These are phyloP conservation scores for Sinocyclocheilus maitianheensis DNA, from an alignment of 2,113 vertebrate genomes.

Conservation along the genomic window DNA sequence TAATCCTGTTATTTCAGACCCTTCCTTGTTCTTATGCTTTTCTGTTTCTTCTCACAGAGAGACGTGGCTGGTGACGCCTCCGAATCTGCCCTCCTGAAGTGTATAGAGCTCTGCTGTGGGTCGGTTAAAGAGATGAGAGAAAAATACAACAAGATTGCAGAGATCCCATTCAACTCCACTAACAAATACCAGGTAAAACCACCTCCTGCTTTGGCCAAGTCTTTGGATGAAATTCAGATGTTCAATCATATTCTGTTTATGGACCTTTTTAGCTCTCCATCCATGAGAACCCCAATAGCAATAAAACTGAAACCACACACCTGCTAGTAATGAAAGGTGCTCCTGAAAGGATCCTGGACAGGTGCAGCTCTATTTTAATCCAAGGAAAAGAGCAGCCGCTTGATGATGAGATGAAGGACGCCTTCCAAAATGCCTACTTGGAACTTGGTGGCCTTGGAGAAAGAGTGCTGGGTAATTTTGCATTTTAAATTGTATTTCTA, in stretches of 20 bases:
- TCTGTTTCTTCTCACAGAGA: conserved; percentile 69
- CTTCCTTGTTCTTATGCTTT: neutral
- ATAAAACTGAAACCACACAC: conserved; percentile 69
- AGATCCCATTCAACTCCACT: conserved; percentile 61
- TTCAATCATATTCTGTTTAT: neutral
- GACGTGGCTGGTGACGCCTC: conserved; percentile 91
- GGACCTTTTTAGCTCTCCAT: conserved; percentile 81
- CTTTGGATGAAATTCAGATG: neutral
- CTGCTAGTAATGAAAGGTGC: conserved; percentile 92
- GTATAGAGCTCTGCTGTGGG: conserved; percentile 83
- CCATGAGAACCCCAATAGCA: conserved; percentile 78
- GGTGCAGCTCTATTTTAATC: conserved; percentile 85
- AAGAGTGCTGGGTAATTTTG: conserved; percentile 80
- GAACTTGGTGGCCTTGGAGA: conserved; percentile 89
- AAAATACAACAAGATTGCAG: too few species aligned
- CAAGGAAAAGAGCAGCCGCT: conserved; percentile 83
- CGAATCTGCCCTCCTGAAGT: conserved; percentile 91
- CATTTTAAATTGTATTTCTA: neutral
- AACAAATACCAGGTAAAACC: conserved; percentile 90
- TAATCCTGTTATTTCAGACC: neutral
- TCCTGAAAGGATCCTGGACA: conserved; percentile 88
- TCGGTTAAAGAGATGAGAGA: conserved; percentile 75
- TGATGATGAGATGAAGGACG: conserved; percentile 84
- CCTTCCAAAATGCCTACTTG: conserved; percentile 87
- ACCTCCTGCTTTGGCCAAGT: neutral